Percentiles rank a stretch among this genome's conserved stretches.
Evolutionary conservation across 37 sponge, comb jelly and placozoan genomes (phyloP).

Genomic region (Agelas oroides): DNA sequence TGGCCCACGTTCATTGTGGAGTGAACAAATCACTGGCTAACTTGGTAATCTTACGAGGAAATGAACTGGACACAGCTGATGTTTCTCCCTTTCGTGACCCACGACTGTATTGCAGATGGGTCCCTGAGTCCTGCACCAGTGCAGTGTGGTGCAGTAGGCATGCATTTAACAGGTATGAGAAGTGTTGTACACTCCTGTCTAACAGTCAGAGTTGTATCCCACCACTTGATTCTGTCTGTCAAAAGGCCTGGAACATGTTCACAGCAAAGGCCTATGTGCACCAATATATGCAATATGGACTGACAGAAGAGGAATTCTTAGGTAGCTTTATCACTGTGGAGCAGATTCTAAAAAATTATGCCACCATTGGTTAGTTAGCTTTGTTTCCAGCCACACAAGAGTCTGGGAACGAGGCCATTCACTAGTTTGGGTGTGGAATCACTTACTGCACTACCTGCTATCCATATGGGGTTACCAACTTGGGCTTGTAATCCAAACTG

Average conservation of each 20-base stretch:
- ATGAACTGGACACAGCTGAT: constrained; percentile 47
- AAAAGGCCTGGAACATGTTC: constrained; percentile 84
- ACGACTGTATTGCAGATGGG: constrained; percentile 42
- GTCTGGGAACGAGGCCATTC: too few species aligned
- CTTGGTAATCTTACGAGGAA: constrained; percentile 70
- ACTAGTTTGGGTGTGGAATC: too few species aligned
- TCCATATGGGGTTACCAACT: too few species aligned
- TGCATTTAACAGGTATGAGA: constrained; percentile 79
- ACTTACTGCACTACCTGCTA: too few species aligned
- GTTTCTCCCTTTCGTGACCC: constrained; percentile 34
- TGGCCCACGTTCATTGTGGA: not conserved
- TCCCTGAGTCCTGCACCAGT: constrained; percentile 21
- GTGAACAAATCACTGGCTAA: constrained; percentile 69
- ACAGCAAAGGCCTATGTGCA: constrained; percentile 80
- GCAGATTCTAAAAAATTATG: constrained; percentile 76
- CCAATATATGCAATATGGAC: constrained; percentile 79
- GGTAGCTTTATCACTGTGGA: constrained; percentile 75
- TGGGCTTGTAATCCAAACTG: too few species aligned
- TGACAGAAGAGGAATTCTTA: constrained; percentile 64
- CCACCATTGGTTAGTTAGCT: constrained; percentile 1
- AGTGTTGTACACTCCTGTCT: constrained; percentile 67
- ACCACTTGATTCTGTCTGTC: constrained; percentile 53
- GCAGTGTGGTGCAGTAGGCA: constrained; percentile 42
- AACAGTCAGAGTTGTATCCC: constrained; percentile 74
- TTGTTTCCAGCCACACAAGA: too few species aligned